Evolutionary conservation across 1,140 invertebrate species (phyloP), one percentile per base, ranked within the genome.

Genomic region (Monomorium pharaonis): DNA sequence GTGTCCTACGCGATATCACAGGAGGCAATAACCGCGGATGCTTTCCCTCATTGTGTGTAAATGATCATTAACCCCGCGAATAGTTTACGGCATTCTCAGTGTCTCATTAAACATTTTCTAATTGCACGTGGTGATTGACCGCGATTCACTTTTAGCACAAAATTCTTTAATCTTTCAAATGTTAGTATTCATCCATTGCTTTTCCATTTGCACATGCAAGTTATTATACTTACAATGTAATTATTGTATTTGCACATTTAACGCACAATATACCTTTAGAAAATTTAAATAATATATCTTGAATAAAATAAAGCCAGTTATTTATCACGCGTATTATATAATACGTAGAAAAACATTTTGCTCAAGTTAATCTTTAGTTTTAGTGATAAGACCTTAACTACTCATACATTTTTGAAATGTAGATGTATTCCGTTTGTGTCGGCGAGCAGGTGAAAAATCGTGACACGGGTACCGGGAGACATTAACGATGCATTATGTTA

Each of bases 401-500:
- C 7, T 24, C 2, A 42, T 33, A 56, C 5, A 27, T 51, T 65
- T 65, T 6, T 69, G 14, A 56, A 65, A 77, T 88, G 56, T 42
- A 24, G 44, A 30, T 54, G 24, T 83, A 65, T 84, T 67, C 87
- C 30, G 67, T 54, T 85, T 67, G 49, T n/a, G 65, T 63, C 80
- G 63, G 49, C 54, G 24, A 33, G 49, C 49, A 33, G 16, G 6
- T 75, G 70, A 88, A 87, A 87, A 89, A 86, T 89, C 54, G 12
- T 42, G 58, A 77, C 74, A 69, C 80, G 67, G 54, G 44, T 65
- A 54, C 78, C 24, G 60, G 42, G 44, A 89, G 62, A 81, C 88
- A 77, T 89, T 89, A 89, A 89, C 88, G 88, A 89, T 75, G 88
- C 74, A 89, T 89, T 89, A 85, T 89, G 30, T 89, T 89, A 89